Percentiles rank a stretch among this genome's conserved stretches.
Evolutionary conservation across 1,140 invertebrate genomes (phyloP).

Genomic region (Anoplophora glabripennis): DNA sequence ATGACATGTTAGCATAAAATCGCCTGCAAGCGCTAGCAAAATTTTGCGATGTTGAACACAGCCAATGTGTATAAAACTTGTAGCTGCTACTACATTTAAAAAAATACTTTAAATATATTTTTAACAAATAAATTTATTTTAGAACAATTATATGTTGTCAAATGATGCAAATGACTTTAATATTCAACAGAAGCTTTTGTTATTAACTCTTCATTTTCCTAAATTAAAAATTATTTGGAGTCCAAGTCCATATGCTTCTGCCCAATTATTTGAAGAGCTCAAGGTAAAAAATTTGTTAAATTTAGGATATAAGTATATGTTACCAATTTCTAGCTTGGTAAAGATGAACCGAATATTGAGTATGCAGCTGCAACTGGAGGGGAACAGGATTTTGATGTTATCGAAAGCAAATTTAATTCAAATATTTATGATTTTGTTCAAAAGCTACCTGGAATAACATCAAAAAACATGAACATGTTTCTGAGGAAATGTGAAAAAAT

Average conservation of each 20-base stretch:
- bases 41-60: too few species aligned
- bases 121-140: conserved; percentile 31
- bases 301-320: neutral
- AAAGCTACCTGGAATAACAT: conserved; percentile 86
- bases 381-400: conserved; percentile 57
- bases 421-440: conserved; percentile 81
- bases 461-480: conserved; percentile 78
- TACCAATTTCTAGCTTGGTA: conserved; percentile 59
- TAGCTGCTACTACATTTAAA: too few species aligned
- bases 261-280: conserved; percentile 90
- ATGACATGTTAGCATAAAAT: too few species aligned
- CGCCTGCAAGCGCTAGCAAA: too few species aligned
- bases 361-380: conserved; percentile 66
- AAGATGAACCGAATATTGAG: conserved; percentile 70
- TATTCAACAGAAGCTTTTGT: conserved; percentile 77
- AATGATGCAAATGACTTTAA: conserved; percentile 72
- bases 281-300: conserved; percentile 55
- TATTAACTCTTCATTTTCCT: conserved; percentile 95
- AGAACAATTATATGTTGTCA: conserved; percentile 78
- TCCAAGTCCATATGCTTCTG: conserved; percentile 89
- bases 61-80: too few species aligned
- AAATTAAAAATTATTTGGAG: conserved; percentile 92
- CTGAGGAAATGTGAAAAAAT: conserved; percentile 78
- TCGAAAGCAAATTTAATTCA: conserved; percentile 71
- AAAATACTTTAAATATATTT: neutral